Evolutionary conservation across 2,888 invertebrate species (phyloP).

Genomic region (Doris montereyensis): DNA sequence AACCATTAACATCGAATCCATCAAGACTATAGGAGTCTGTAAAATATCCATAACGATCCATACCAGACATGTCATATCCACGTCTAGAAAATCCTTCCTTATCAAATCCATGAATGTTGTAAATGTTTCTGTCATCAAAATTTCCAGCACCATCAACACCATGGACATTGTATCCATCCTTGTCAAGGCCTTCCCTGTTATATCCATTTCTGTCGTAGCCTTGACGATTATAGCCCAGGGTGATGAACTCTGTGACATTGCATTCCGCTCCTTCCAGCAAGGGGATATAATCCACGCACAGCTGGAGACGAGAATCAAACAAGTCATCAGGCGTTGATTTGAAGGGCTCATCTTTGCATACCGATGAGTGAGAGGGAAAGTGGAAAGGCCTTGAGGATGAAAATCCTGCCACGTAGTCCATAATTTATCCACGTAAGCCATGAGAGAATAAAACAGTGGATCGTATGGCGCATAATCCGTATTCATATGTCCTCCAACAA

Average conservation of each 20-base stretch:
- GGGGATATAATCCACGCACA: conserved; percentile 67
- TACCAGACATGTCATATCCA: conserved; percentile 65
- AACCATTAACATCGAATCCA: conserved; percentile 66
- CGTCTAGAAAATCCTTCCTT: conserved; percentile 59
- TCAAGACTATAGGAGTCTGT: conserved; percentile 66
- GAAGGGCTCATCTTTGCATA: conserved; percentile 66
- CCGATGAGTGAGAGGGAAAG: conserved; percentile 57
- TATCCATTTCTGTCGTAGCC: conserved; percentile 62
- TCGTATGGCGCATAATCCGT: conserved; percentile 66
- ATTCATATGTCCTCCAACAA: conserved; percentile 70
- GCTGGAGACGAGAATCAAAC: conserved; percentile 59
- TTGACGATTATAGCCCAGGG: conserved; percentile 49
- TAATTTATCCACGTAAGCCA: conserved; percentile 69
- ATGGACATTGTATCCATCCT: conserved; percentile 59
- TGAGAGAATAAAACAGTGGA: conserved; percentile 65
- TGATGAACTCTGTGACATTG: conserved; percentile 52
- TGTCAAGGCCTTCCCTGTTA: conserved; percentile 59
- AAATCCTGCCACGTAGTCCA: conserved; percentile 67
- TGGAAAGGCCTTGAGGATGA: conserved; percentile 54
- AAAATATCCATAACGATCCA: conserved; percentile 63
- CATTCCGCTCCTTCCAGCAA: conserved; percentile 58
- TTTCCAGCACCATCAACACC: conserved; percentile 60
- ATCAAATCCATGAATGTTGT: conserved; percentile 61
- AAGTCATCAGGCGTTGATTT: conserved; percentile 66
- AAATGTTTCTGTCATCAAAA: conserved; percentile 54